Percentiles rank a stretch among this genome's conserved stretches.
Evolutionary conservation across 2,888 invertebrate genomes (phyloP).

Genomic region (Leptopilina syphax): DNA sequence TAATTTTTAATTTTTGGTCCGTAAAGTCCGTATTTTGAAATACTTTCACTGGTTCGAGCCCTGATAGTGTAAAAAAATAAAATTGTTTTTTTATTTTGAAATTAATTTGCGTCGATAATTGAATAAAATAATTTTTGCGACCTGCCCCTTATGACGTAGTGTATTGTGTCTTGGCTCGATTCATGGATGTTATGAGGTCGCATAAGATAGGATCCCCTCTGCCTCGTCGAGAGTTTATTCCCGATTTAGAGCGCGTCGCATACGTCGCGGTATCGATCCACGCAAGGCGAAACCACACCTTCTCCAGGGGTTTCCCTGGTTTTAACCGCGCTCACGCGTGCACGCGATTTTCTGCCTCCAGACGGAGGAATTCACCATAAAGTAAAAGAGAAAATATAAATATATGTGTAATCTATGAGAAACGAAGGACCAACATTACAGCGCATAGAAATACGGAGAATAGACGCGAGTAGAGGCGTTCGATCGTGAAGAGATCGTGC

Average conservation of each 20-base stretch:
- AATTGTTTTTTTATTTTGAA: too few species aligned
- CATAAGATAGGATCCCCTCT: constrained; percentile 9
- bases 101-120: too few species aligned
- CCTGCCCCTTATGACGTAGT: neutral
- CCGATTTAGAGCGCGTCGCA: constrained; percentile 34
- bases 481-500: constrained; percentile 32
- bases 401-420: neutral
- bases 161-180: neutral
- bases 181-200: constrained; percentile 23
- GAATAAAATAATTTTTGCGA: neutral
- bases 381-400: neutral
- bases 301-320: constrained; percentile 37
- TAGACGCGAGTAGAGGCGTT: neutral
- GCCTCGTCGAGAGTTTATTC: constrained; percentile 17
- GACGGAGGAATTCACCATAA: constrained; percentile 19
- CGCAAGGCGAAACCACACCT: constrained; percentile 37
- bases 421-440: constrained; percentile 4
- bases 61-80: too few species aligned
- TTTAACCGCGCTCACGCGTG: constrained; percentile 31
- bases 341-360: constrained; percentile 21
- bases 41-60: too few species aligned
- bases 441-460: neutral
- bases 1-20: too few species aligned
- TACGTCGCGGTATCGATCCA: constrained; percentile 38
- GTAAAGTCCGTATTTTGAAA: too few species aligned